Percentiles rank a stretch among this genome's conserved stretches.
These are phyloP conservation scores for Centropus unirufus DNA, from an alignment of 2,113 vertebrate species.

Conservation along the genomic window DNA sequence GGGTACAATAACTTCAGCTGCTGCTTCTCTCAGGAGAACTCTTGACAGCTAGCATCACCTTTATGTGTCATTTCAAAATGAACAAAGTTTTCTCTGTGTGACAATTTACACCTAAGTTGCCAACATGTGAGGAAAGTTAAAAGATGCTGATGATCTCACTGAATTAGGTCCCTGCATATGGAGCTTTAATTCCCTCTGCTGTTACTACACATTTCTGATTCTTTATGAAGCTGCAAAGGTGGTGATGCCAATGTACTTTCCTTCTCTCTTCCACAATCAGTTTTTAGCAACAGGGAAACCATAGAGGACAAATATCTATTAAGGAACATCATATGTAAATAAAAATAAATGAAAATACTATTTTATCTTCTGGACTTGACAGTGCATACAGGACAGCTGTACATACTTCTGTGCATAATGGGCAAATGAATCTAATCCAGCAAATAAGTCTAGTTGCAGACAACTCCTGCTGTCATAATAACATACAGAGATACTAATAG, in stretches of 20 bases:
- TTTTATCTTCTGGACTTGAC: background rate
- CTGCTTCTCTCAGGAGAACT: background rate
- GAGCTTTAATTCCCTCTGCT: background rate
- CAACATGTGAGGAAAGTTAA: background rate
- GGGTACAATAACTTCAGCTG: background rate
- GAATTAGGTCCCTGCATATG: background rate
- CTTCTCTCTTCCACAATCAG: background rate
- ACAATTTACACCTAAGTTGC: background rate
- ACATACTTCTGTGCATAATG: background rate
- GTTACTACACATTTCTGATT: background rate
- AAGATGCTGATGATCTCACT: background rate
- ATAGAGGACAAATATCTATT: background rate
- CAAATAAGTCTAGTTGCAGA: background rate
- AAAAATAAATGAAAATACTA: background rate
- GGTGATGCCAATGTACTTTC: background rate
- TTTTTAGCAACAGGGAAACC: background rate
- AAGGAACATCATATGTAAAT: background rate
- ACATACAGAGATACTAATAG: slow-evolving; percentile 43
- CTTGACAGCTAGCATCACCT: background rate
- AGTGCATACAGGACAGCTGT: background rate
- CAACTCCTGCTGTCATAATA: slow-evolving; percentile 31
- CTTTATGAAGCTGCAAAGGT: background rate
- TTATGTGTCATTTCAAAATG: background rate
- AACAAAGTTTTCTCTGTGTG: background rate
- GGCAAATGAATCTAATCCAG: background rate